Conservation (phyloP, 1,140 invertebrate species). For the Pteromalus puparum region DNA sequence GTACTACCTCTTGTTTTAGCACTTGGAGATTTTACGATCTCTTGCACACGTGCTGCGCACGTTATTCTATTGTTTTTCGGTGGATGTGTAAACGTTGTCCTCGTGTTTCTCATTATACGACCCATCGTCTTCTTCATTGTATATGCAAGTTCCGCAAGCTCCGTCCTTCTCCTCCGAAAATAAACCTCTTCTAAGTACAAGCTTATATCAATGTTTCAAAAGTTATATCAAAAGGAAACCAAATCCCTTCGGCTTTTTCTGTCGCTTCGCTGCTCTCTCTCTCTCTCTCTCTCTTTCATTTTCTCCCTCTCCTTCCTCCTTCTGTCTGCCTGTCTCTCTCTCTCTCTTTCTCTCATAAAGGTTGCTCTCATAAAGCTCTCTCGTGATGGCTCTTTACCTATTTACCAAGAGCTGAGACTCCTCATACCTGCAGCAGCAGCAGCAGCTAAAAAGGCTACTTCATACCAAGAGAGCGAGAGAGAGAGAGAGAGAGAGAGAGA, state of each 20-base stretch:
- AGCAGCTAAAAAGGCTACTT: not conserved
- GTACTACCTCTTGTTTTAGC: slow-evolving; percentile 7
- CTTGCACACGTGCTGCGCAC: not conserved
- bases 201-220: too few species aligned
- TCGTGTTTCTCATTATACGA: not conserved
- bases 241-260: too few species aligned
- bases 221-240: too few species aligned
- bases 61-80: not conserved
- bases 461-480: not conserved
- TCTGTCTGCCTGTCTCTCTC: slow-evolving; percentile 18
- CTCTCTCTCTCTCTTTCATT: slow-evolving; percentile 20
- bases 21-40: slow-evolving; percentile 23
- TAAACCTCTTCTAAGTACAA: not conserved
- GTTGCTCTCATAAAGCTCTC: not conserved
- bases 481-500: not conserved
- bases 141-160: not conserved
- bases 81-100: not conserved
- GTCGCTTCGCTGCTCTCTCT: not conserved
- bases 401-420: slow-evolving; percentile 65
- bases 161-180: not conserved
- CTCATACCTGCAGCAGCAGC: slow-evolving; percentile 57
- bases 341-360: slow-evolving; percentile 27
- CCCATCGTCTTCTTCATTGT: not conserved
- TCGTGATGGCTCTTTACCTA: slow-evolving; percentile 63
- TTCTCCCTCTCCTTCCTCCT: slow-evolving; percentile 9